phyloP scores from a whole-genome alignment of 2,888 invertebrate species.

The Halocaridina rubra region DNA sequence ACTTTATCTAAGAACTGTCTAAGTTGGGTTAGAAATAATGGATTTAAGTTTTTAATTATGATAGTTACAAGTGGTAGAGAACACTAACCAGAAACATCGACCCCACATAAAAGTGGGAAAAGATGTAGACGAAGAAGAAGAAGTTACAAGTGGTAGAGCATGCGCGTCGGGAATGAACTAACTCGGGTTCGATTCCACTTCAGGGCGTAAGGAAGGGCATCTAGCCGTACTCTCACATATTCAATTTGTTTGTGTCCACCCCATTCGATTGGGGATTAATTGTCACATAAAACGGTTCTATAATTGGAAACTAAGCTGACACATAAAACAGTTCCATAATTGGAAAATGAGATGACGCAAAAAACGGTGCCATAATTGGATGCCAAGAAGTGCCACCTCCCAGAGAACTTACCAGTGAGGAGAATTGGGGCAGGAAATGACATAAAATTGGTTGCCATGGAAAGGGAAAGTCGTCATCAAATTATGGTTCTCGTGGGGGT shows the following conservation, averaged over 20 bases:
- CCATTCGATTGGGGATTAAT: no score
- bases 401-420: constrained; percentile 56
- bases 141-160: not conserved
- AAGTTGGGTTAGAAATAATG: no score
- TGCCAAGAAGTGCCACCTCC: no score
- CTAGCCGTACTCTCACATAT: no score
- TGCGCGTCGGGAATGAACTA: not conserved
- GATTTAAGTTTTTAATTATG: no score
- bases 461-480: constrained; percentile 46
- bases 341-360: not conserved
- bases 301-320: not conserved
- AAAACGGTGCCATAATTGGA: not conserved
- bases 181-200: not conserved
- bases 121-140: no score
- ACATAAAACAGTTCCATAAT: not conserved
- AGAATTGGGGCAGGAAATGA: constrained; percentile 52
- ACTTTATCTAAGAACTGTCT: no score
- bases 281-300: not conserved
- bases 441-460: constrained; percentile 40
- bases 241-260: no score
- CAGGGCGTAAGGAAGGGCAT: no score
- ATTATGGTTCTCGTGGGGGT: constrained; percentile 32
- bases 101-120: no score
- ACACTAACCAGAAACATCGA: no score
- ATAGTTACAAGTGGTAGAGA: no score